Conservation (phyloP, 2,797 vertebrate genomes). For the Coracias cyanogaster region DNA sequence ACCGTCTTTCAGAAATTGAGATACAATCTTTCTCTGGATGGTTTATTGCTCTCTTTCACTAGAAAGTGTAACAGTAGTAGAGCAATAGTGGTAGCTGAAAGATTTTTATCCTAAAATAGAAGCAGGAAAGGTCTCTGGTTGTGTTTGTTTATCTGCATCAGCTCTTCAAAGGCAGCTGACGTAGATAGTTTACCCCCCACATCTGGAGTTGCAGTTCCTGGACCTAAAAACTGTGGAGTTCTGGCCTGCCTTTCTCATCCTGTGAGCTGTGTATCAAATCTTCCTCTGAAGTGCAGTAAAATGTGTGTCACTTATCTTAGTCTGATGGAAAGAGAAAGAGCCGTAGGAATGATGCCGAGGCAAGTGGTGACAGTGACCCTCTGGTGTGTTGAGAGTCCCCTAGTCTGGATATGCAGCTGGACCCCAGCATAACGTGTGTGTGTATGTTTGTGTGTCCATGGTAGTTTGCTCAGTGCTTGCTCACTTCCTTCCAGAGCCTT, state of each 20-base stretch:
- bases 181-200: not conserved
- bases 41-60: not conserved
- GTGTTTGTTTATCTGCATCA: not conserved
- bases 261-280: not conserved
- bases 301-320: rapidly evolving
- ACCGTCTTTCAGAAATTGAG: not conserved
- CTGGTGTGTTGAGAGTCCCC: rapidly evolving
- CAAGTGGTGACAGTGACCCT: not conserved
- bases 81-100: not conserved
- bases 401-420: not conserved
- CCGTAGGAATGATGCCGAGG: not conserved
- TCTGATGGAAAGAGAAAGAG: not conserved
- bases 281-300: not conserved
- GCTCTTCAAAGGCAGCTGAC: not conserved
- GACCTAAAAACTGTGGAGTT: not conserved
- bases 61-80: not conserved
- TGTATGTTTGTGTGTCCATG: not conserved
- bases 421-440: not conserved
- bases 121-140: not conserved
- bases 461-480: not conserved
- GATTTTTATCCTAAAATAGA: not conserved
- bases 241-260: not conserved
- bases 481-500: not conserved
- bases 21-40: not conserved
- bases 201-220: not conserved